Evolutionary conservation across 2,797 vertebrate species (phyloP), one percentile per base, ranked within the genome.

Genomic region (Philypnodon macrostomus): DNA sequence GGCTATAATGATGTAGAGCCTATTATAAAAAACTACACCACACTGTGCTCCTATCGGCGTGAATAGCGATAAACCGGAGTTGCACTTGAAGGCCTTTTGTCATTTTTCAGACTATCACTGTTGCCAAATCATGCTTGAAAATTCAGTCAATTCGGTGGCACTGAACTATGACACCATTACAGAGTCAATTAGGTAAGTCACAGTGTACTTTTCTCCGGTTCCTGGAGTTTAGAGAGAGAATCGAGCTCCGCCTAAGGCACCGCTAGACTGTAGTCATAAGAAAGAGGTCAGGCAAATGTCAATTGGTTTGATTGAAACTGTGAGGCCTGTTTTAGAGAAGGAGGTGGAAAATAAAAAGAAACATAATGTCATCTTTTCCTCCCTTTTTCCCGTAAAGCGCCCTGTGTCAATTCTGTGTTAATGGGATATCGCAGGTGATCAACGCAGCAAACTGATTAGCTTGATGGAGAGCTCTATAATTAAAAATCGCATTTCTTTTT

Each of bases 111-210:
- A 10, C 48, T 53, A 67, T 67, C 47, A 42, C n/a, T 54, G 52
- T 62, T 62, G 58, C 47, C 48, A 76, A 72, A 77, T 49, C 42
- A 57, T 63, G 61, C 69, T 74, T 55, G 58, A 64, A 70, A 74
- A 62, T 60, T 40, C 58, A 64, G 66, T 79, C 64, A 67, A 73
- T 79, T 79, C 65, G 49, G 63, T 73, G 73, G 59, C 67, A 63
- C 44, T 75, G 76, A 81, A 80, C 79, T 81, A 78, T 80, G 73
- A 63, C 73, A 77, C 61, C 39, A 76, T 81, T 79, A 75, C 51
- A 73, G 67, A 78, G 79, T 77, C 71, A 81, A 79, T 83, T 79
- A 81, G 70, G 69, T 53, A 57, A 52, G 49, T 53, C 18, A 4
- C 64, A 63, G 63, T 76, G 48, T 58, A 45, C 68, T 61, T 53